Evolutionary conservation across 2,797 vertebrate species (phyloP), one percentile per base, ranked within the genome.

Genomic region (Cheirogaleus major): DNA sequence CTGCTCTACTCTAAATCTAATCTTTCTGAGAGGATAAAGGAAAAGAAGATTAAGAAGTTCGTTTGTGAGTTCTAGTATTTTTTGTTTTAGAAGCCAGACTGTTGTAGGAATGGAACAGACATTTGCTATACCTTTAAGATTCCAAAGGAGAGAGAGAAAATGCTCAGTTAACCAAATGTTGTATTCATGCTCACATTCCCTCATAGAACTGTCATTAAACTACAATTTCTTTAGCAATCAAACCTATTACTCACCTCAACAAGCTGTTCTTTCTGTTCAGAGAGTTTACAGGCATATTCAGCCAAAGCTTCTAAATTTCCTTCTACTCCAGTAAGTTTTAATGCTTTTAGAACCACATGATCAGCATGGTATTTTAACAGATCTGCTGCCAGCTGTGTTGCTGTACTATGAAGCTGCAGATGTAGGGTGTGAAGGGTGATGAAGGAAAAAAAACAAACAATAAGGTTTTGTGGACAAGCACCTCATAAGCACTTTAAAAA

Each of bases 241-340:
- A 96, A 79, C 32, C 1, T 43, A 7, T 50, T 85, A 98, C 99
- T 98, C 93, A 99, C 99, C 99, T 99, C 99, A 91, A 99, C 98
- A 97, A 99, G 99, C 97, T 99, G 99, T 79, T 99, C 99, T 98
- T 99, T 99, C 98, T 99, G 99, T 98, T 99, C 99, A 1, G 99
- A 99, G 70, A 99, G 99, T 45, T 99, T 99, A 95, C 99, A 99
- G 3, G 99, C 99, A 97, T 99, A 99, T 96, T 99, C 99, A 5
- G 99, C 99, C 97, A 99, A 99, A 10, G 99, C 99, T 98, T 99
- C 99, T 98, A 99, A 98, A 99, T 99, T 99, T 97, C 99, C 99
- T 98, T 99, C 99, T 8, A 98, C 99, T 69, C 99, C 99, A 43
- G 99, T 99, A 32, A 99, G 98, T 98, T 99, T 99, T 97, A 99